These are phyloP conservation scores for Phymorhynchus buccinoides DNA, from an alignment of 1,140 invertebrate genomes.

Conservation along the genomic window DNA sequence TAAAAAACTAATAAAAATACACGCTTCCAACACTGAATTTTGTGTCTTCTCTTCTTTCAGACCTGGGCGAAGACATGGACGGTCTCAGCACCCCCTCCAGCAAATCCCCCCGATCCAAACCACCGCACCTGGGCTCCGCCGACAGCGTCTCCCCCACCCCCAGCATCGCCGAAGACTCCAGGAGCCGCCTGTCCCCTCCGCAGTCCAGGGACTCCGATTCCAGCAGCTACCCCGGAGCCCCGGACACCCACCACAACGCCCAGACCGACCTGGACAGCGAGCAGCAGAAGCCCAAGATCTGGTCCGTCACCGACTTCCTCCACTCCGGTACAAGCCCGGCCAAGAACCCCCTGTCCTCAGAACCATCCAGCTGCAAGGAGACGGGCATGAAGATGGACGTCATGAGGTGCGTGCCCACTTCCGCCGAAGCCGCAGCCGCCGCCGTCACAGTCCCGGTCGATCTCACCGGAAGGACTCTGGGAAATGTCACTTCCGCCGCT, in stretches of 20 bases:
- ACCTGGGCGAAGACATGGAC: constrained; percentile 31
- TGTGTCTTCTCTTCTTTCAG: neutral
- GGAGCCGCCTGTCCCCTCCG: constrained; percentile 41
- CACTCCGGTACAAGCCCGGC: constrained; percentile 32
- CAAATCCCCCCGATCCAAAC: neutral
- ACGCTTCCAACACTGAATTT: neutral
- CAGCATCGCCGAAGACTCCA: constrained; percentile 44
- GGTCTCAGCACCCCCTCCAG: constrained; percentile 7
- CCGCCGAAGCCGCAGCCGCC: neutral
- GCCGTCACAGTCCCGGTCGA: constrained; percentile 14
- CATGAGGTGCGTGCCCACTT: constrained; percentile 34
- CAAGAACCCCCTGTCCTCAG: neutral
- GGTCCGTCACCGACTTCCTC: constrained; percentile 54
- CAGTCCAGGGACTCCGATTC: constrained; percentile 45
- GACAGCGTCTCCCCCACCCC: constrained; percentile 43
- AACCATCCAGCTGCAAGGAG: constrained; percentile 29
- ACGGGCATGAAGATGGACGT: constrained; percentile 37
- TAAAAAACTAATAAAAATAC: no score
- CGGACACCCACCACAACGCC: constrained; percentile 32
- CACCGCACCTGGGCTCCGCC: neutral
- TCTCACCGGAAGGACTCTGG: constrained; percentile 19
- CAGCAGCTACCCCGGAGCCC: constrained; percentile 33
- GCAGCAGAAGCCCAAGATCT: constrained; percentile 53
- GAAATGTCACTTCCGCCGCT: constrained; percentile 10
- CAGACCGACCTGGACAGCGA: constrained; percentile 44